Conservation (phyloP, 2,888 invertebrate species). For the Acleris laterana region DNA sequence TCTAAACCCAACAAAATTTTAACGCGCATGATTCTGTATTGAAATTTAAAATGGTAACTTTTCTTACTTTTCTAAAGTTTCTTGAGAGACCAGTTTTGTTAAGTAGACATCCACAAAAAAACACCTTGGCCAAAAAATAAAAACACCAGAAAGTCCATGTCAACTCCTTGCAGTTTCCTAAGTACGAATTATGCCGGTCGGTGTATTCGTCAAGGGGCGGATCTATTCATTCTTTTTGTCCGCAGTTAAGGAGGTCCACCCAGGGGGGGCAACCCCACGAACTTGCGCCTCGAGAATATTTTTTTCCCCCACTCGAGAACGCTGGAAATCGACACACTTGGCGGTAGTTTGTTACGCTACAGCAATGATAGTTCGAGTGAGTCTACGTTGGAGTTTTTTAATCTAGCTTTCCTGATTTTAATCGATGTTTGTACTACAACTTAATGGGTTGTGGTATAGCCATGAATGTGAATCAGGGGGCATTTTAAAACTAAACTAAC, state of each 20-base stretch:
- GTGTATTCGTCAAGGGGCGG: slow-evolving; percentile 84
- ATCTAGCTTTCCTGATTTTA: slow-evolving; percentile 45
- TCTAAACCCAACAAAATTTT: neutral
- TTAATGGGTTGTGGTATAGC: slow-evolving; percentile 5
- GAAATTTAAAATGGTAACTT: neutral
- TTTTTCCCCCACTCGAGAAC: slow-evolving; percentile 78
- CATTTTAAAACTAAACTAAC: too few species aligned
- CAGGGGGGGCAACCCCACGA: slow-evolving; percentile 67
- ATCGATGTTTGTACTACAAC: slow-evolving; percentile 58
- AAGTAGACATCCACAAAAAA: slow-evolving; percentile 13
- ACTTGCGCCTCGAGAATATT: slow-evolving; percentile 82
- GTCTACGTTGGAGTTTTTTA: slow-evolving; percentile 55
- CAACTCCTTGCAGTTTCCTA: slow-evolving; percentile 82
- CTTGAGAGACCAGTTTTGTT: too few species aligned
- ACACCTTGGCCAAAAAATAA: slow-evolving; percentile 3
- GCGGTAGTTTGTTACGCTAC: slow-evolving; percentile 77
- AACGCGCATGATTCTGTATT: neutral
- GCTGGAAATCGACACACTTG: slow-evolving; percentile 83
- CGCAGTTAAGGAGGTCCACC: slow-evolving; percentile 80
- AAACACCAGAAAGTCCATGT: slow-evolving; percentile 65
- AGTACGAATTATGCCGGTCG: slow-evolving; percentile 84
- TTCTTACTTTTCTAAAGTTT: neutral
- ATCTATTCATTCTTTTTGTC: slow-evolving; percentile 85
- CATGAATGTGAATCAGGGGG: neutral
- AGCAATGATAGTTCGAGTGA: slow-evolving; percentile 77